Evolutionary conservation across 2,888 invertebrate genomes (phyloP).

Genomic region (Lordiphosa fenestrarum): DNA sequence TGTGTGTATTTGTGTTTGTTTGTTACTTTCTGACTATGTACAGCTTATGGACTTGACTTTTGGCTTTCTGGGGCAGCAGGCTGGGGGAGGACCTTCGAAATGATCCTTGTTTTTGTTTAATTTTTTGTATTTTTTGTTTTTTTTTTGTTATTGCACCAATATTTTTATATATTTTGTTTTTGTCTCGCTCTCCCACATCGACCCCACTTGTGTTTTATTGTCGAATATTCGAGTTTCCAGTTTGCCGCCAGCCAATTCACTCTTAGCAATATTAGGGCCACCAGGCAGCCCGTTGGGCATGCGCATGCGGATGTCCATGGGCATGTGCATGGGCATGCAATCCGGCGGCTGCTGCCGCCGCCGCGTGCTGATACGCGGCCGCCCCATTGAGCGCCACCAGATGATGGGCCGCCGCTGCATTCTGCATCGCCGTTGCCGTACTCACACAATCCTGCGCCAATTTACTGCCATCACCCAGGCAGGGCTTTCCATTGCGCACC

Average conservation of each 20-base stretch:
- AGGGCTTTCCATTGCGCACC: slow-evolving; percentile 96
- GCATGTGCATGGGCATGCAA: slow-evolving; percentile 79
- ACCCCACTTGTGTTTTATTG: slow-evolving; percentile 26
- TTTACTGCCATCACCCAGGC: slow-evolving; percentile 83
- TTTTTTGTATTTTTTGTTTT: too few relatives aligned
- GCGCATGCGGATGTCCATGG: slow-evolving; percentile 61
- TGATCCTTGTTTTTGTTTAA: background rate
- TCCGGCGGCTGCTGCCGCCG: slow-evolving; percentile 74
- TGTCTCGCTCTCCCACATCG: slow-evolving; percentile 1
- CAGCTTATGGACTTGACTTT: too few relatives aligned
- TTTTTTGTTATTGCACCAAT: slow-evolving; percentile 14
- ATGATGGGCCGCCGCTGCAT: slow-evolving; percentile 74
- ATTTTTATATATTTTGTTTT: background rate
- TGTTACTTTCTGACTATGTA: too few relatives aligned
- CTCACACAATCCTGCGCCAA: slow-evolving; percentile 81
- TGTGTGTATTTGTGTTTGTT: too few relatives aligned
- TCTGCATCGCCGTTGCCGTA: slow-evolving; percentile 80
- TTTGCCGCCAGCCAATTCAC: slow-evolving; percentile 4
- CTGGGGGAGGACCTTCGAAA: too few relatives aligned
- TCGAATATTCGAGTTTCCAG: slow-evolving; percentile 75
- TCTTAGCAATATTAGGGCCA: slow-evolving; percentile 79
- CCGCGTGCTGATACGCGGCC: slow-evolving; percentile 79
- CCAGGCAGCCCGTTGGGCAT: slow-evolving; percentile 75
- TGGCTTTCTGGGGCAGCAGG: too few relatives aligned
- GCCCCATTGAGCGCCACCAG: slow-evolving; percentile 64